Conservation (phyloP, 2,888 invertebrate species). For the Machimus atricapillus region DNA sequence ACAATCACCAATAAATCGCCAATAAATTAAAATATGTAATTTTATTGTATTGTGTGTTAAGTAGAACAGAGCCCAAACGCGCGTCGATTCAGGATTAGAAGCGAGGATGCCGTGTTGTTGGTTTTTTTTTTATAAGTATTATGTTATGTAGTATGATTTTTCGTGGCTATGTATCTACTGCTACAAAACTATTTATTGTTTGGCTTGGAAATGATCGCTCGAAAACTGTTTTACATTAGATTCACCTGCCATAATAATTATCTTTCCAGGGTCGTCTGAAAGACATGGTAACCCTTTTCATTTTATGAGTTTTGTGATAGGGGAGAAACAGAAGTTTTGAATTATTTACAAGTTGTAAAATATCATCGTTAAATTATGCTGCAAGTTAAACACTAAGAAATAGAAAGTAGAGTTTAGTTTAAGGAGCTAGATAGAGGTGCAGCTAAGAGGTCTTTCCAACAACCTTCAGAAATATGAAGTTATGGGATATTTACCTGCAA, state of each 20-base stretch:
- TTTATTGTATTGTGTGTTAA: not conserved
- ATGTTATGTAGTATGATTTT: not conserved
- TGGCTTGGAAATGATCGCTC: not conserved
- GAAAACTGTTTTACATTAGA: constrained; percentile 52
- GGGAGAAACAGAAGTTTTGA: constrained; percentile 4
- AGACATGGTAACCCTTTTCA: constrained; percentile 61
- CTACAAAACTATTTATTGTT: not conserved
- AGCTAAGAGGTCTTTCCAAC: constrained; percentile 52
- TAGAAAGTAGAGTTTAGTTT: not conserved
- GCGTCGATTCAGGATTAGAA: not conserved
- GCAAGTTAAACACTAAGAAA: constrained; percentile 15
- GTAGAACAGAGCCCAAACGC: not conserved
- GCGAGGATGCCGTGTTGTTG: not conserved
- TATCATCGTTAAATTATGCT: not conserved
- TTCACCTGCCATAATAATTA: constrained; percentile 64
- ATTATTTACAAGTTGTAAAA: constrained; percentile 9
- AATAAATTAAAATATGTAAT: not conserved
- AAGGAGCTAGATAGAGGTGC: constrained; percentile 40
- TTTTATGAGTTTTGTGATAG: constrained; percentile 50
- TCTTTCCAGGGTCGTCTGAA: constrained; percentile 63
- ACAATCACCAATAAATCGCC: not conserved
- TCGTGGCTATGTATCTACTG: not conserved
- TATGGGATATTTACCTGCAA: constrained; percentile 56
- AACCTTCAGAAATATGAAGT: constrained; percentile 47
- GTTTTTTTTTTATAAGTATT: not conserved